Evolutionary conservation across 2,797 vertebrate species (phyloP), one percentile per base, ranked within the genome.

Genomic region (Pygocentrus nattereri): DNA sequence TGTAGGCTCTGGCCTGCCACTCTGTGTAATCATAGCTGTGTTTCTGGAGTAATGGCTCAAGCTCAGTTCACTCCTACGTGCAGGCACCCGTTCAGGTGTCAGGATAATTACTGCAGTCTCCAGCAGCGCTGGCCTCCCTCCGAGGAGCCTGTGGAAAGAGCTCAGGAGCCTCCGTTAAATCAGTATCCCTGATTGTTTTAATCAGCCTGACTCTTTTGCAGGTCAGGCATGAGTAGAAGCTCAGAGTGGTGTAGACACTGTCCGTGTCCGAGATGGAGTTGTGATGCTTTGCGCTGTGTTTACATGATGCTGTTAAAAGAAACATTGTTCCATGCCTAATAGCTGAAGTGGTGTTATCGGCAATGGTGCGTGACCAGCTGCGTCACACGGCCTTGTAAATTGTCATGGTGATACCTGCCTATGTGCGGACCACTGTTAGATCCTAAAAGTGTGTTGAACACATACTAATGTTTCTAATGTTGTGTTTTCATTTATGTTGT

Each of bases 41-140:
- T 41, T 34, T 38, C 31, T 49, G 44, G 41, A 18, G 6, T n/a
- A n/a, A 23, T 12, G 19, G n/a, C 23, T 50, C 1, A 23, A 50
- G n/a, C 23, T 25, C 16, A 1, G 44, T 18, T 50, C 44, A 50
- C 68, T 49, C 44, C 31, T 38, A 2, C 23, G 1, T 50, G 58
- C 74, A 18, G 5, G 2, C 70, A 69, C 78, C 44, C 50, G 13
- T 59, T 70, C 80, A 86, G 82, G 75, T 89, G 85, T 79, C 44
- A 50, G 27, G 79, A 50, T 90, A 82, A 88, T 88, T 82, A 79
- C 62, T 73, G 12, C 25, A 31, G 49, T 47, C 70, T 72, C 70
- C 70, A 67, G 49, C 61, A 49, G 74, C 23, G 52, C 82, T 70
- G 83, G 86, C 81, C 81, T 83, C 59, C 74, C 82, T 72, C 49